Evolutionary conservation across 2,888 invertebrate species (phyloP), one percentile per base, ranked within the genome.

Genomic region (Therioaphis trifolii): DNA sequence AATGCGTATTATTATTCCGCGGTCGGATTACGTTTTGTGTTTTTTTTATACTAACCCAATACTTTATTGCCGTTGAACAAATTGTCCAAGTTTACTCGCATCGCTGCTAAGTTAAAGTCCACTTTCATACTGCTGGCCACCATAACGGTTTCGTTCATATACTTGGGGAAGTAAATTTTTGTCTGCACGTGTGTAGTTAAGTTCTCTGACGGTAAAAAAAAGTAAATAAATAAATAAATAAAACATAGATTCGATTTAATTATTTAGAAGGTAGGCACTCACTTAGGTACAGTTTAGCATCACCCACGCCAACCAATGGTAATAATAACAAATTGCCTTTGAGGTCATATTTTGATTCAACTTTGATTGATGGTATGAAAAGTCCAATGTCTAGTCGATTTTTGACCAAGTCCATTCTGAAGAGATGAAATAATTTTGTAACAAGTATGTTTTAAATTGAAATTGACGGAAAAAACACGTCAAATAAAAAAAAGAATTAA

Each of bases 41-140:
- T 14, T 21, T 27, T 77, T 40, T 3, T 27, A 11, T 55, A 66
- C 74, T 88, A 87, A 90, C 91, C 91, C 86, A 92, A 88, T 85
- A 92, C 89, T 87, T 91, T 90, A 86, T 92, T 92, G 71, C 92
- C 92, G 87, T 92, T 92, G 87, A 92, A 92, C 14, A 92, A 89
- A 88, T 92, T 92, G 75, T 90, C 89, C 27, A 92, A 88, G 85
- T 91, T 90, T 29, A 91, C 90, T 21, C 90, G 89, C 89, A 92
- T 90, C 4, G 88, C 88, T 15, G 90, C 89, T 80, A 92, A 89
- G 69, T 88, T 89, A 86, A 92, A 92, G 55, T 89, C 89, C 0
- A 92, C 91, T 85, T 90, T 89, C 91, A 92, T 92, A 55, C 90
- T 88, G 71, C 90, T 90, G 55, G 92, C 90, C 87, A 87, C 88